Evolutionary conservation across 2,113 vertebrate species (phyloP).

Genomic region (Todiramphus saurophagus): DNA sequence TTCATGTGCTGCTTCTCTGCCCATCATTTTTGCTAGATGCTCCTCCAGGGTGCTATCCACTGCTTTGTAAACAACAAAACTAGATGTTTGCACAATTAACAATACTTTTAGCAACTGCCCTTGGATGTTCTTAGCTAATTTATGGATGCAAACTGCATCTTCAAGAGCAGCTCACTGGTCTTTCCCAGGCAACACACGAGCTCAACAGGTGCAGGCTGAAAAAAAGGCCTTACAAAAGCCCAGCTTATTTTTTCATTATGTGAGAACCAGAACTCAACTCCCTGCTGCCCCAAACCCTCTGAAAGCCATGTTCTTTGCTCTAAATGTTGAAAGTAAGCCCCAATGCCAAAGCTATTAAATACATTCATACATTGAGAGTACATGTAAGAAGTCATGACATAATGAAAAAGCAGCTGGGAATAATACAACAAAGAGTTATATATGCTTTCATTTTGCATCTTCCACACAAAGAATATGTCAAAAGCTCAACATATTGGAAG

Average conservation of each 20-base stretch:
- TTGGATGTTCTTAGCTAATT: not conserved
- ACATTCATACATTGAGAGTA: not conserved
- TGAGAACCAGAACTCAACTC: not conserved
- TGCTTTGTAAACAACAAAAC: not conserved
- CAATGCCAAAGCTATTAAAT: not conserved
- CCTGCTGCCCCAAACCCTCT: not conserved
- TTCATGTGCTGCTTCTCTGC: not conserved
- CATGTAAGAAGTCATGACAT: not conserved
- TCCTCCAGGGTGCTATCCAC: not conserved
- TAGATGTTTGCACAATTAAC: not conserved
- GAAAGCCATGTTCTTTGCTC: not conserved
- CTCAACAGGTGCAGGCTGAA: not conserved
- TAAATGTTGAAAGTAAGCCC: not conserved
- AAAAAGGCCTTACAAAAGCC: not conserved
- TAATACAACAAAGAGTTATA: not conserved
- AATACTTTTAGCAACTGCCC: not conserved
- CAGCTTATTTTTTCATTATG: constrained; percentile 11
- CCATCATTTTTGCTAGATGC: not conserved
- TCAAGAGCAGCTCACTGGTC: not conserved
- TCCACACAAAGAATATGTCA: not conserved
- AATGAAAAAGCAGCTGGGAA: not conserved
- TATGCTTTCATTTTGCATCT: not conserved
- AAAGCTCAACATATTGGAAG: not conserved
- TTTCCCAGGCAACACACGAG: not conserved
- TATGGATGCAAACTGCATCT: not conserved